These are phyloP conservation scores for Tenthredo amoena DNA, from an alignment of 2,888 invertebrate genomes.

Conservation along the genomic window DNA sequence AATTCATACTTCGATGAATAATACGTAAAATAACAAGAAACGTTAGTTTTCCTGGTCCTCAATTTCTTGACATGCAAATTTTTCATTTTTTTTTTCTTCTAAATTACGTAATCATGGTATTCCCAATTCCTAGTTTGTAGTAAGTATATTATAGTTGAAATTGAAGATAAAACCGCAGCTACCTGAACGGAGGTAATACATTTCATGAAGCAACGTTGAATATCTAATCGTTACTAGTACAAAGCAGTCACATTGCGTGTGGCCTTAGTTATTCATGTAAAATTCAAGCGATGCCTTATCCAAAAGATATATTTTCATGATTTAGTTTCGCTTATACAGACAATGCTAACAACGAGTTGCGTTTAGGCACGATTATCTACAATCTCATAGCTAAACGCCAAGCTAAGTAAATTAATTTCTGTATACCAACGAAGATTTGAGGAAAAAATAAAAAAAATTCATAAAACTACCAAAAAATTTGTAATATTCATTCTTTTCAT, in stretches of 20 bases:
- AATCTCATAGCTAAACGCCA: background rate
- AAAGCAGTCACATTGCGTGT: background rate
- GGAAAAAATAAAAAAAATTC: background rate
- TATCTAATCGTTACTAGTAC: constrained; percentile 20
- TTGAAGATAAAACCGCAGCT: background rate
- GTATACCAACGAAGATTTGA: background rate
- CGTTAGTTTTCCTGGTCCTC: too few relatives aligned
- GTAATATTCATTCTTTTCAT: background rate
- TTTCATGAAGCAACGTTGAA: background rate
- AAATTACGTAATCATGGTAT: background rate
- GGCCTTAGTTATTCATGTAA: background rate
- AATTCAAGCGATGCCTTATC: background rate
- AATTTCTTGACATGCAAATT: background rate
- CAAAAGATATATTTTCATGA: background rate
- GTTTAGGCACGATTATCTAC: background rate
- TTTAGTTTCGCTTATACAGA: background rate
- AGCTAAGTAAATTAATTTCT: background rate
- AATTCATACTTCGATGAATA: too few relatives aligned
- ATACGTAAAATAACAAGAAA: too few relatives aligned
- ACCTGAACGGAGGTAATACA: background rate
- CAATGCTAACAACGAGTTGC: background rate
- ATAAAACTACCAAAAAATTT: background rate
- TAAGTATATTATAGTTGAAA: background rate
- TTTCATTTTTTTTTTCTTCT: background rate
- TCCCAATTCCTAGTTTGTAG: background rate